These are phyloP conservation scores for Sycophila sp. DNA, from an alignment of 1,140 invertebrate genomes.

Conservation along the genomic window DNA sequence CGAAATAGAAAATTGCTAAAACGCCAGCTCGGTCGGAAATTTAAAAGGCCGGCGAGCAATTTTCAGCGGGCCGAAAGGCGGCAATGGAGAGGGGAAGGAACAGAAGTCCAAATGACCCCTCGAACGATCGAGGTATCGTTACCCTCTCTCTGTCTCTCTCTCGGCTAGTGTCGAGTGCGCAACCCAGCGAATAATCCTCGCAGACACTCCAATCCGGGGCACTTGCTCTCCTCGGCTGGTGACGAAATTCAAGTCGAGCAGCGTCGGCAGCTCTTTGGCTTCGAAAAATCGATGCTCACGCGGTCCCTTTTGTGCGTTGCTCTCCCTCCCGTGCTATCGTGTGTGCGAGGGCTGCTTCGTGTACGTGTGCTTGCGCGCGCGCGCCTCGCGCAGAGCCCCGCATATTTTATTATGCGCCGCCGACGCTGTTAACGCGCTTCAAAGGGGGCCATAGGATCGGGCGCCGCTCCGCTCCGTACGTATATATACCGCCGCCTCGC, in stretches of 20 bases:
- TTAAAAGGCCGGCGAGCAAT: not conserved
- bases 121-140: no score
- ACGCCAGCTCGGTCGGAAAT: no score
- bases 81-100: not conserved
- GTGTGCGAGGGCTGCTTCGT: no score
- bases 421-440: slow-evolving; percentile 37
- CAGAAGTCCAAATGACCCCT: not conserved
- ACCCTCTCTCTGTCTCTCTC: no score
- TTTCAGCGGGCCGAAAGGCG: not conserved
- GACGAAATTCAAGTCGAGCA: slow-evolving; percentile 25
- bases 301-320: no score
- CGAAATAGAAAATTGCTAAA: no score
- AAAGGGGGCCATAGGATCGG: slow-evolving; percentile 33
- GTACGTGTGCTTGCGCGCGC: not conserved
- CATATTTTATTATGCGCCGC: slow-evolving; percentile 35
- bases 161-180: no score
- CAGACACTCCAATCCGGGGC: not conserved
- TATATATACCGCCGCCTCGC: slow-evolving; percentile 4
- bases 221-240: not conserved
- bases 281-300: no score
- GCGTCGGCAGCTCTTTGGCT: not conserved
- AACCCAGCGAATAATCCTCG: no score
- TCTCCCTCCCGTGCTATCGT: not conserved
- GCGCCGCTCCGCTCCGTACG: slow-evolving; percentile 21
- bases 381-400: slow-evolving; percentile 19